Percentiles rank a stretch among this genome's conserved stretches.
phyloP scores from a whole-genome alignment of 2,888 invertebrate genomes.

The Hydroisotoma schaefferi region DNA sequence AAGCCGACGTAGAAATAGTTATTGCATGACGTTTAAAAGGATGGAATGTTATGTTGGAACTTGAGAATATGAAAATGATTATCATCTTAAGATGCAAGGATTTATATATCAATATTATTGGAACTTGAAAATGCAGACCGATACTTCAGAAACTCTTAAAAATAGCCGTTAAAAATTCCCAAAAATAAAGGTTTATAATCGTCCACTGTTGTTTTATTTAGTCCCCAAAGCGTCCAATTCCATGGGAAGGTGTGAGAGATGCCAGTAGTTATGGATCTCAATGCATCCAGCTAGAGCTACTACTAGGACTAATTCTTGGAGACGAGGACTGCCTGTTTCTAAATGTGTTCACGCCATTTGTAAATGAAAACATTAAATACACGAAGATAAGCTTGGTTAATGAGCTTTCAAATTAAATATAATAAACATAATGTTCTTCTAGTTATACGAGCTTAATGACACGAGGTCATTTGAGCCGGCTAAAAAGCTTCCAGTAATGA shows the following conservation, averaged over 20 bases:
- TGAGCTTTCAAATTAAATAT: not conserved
- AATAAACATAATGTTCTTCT: no score
- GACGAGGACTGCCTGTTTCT: constrained; percentile 42
- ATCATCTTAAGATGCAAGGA: no score
- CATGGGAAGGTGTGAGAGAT: constrained; percentile 39
- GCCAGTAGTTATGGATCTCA: constrained; percentile 36
- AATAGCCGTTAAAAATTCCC: no score
- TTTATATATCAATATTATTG: no score
- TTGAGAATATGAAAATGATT: no score
- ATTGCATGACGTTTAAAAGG: no score
- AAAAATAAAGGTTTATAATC: no score
- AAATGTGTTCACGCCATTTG: constrained; percentile 32
- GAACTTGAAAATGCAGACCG: no score
- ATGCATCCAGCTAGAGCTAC: constrained; percentile 38
- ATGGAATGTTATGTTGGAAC: no score
- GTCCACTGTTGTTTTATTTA: constrained; percentile 10
- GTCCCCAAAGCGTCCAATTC: constrained; percentile 24
- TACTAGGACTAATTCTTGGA: constrained; percentile 28
- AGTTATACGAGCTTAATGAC: not conserved
- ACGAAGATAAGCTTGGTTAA: not conserved
- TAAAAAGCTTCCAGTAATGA: constrained; percentile 31
- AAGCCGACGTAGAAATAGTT: no score
- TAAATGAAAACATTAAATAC: not conserved
- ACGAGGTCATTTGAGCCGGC: not conserved
- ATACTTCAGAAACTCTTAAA: no score